Percentiles rank a stretch among this genome's conserved stretches.
Conservation (phyloP, 2,113 vertebrate genomes). For the Nicator chloris region DNA sequence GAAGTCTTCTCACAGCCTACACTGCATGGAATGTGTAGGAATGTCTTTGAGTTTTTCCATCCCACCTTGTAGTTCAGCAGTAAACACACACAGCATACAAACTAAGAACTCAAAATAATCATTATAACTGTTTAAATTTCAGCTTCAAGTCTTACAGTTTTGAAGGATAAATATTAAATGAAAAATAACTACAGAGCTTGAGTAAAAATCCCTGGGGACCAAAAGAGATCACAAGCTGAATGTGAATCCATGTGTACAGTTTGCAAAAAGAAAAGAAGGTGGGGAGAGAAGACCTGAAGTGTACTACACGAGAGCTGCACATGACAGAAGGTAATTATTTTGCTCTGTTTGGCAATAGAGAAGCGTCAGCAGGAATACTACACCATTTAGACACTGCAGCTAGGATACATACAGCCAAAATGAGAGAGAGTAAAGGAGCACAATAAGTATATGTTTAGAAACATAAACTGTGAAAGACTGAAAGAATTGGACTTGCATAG, state of each 20-base stretch:
- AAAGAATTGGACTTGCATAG: neutral
- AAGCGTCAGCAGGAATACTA: neutral
- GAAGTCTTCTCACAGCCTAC: neutral
- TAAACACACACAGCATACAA: neutral
- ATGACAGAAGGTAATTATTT: neutral
- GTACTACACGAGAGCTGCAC: neutral
- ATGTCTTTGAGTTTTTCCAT: too few relatives aligned
- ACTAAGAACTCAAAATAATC: neutral
- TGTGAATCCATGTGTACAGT: neutral
- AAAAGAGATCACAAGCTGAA: neutral
- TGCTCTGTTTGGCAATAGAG: neutral
- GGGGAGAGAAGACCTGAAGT: neutral
- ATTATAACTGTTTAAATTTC: neutral
- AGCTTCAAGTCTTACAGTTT: neutral
- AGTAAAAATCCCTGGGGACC: neutral
- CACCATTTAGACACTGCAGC: neutral
- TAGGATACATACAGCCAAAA: neutral
- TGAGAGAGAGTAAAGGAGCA: neutral
- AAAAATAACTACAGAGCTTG: neutral
- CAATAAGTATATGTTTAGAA: neutral
- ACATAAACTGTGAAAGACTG: neutral
- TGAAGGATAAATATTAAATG: neutral
- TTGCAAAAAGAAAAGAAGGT: neutral
- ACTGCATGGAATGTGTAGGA: fast-evolving
- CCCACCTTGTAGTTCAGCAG: too few relatives aligned